A percentile compares a stretch with the other conserved stretches of the same genome.
Evolutionary conservation across 64 coral and sea anemone genomes (phyloP).

Genomic region (Astreopora myriophthalma): DNA sequence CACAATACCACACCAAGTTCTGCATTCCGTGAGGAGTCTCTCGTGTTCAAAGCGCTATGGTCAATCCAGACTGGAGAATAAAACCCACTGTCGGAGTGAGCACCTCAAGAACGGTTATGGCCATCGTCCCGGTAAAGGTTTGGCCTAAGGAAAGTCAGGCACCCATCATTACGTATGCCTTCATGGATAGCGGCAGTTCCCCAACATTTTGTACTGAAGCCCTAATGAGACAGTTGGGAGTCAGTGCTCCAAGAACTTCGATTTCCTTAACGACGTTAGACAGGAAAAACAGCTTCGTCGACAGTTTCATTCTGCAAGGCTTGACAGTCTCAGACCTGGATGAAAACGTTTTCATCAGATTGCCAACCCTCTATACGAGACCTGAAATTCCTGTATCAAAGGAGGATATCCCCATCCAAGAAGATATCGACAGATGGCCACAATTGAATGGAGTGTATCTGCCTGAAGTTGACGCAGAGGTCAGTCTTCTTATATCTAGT

Average conservation of each 20-base stretch:
- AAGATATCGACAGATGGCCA: not conserved
- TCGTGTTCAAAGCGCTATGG: not conserved
- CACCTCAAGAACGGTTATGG: not conserved
- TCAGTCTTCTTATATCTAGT: not conserved
- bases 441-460: not conserved
- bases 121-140: not conserved
- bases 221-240: not conserved
- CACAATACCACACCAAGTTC: not conserved
- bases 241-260: not conserved
- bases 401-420: not conserved
- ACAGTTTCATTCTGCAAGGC: too few relatives aligned
- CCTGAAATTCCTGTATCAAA: not conserved
- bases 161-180: not conserved
- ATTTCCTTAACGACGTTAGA: not conserved
- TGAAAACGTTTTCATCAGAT: not conserved
- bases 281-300: too few relatives aligned
- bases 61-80: not conserved
- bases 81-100: too few relatives aligned
- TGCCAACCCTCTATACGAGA: slow-evolving; percentile 2
- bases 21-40: not conserved
- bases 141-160: not conserved
- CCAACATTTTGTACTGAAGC: not conserved
- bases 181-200: not conserved
- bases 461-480: not conserved
- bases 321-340: too few relatives aligned